A percentile compares a stretch with the other conserved stretches of the same genome.
Evolutionary conservation across 2,797 vertebrate genomes (phyloP).

Genomic region (Anomalospiza imberbis): DNA sequence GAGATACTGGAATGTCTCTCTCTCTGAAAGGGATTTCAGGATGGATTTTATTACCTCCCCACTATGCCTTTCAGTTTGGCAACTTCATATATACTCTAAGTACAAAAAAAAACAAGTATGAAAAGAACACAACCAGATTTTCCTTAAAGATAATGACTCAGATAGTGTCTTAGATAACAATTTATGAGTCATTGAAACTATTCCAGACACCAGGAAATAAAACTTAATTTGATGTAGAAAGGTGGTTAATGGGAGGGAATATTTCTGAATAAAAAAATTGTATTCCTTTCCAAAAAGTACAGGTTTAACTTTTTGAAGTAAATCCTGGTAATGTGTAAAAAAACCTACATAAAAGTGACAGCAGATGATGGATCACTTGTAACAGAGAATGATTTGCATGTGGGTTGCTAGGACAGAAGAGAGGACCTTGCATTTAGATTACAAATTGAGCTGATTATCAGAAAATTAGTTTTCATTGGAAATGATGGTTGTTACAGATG

Average conservation of each 20-base stretch:
- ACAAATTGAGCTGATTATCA: background rate
- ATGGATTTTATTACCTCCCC: background rate
- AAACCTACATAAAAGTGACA: fast-evolving
- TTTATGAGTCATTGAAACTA: background rate
- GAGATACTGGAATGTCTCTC: background rate
- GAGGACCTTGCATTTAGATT: background rate
- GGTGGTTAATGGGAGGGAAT: background rate
- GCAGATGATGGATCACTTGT: background rate
- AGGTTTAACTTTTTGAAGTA: background rate
- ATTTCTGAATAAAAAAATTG: background rate
- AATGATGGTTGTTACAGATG: background rate
- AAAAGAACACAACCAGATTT: background rate
- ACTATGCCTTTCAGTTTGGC: background rate
- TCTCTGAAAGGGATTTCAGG: background rate
- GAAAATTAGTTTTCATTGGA: background rate
- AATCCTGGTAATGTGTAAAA: background rate
- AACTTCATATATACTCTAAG: background rate
- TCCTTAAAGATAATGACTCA: background rate
- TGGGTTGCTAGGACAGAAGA: background rate
- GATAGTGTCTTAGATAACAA: background rate
- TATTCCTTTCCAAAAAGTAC: background rate
- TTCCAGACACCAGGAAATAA: background rate
- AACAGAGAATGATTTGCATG: background rate
- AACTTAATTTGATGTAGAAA: background rate
- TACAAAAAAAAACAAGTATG: background rate